These are phyloP conservation scores for Neodon shergylaensis DNA, from an alignment of 2,113 vertebrate species.

Conservation along the genomic window DNA sequence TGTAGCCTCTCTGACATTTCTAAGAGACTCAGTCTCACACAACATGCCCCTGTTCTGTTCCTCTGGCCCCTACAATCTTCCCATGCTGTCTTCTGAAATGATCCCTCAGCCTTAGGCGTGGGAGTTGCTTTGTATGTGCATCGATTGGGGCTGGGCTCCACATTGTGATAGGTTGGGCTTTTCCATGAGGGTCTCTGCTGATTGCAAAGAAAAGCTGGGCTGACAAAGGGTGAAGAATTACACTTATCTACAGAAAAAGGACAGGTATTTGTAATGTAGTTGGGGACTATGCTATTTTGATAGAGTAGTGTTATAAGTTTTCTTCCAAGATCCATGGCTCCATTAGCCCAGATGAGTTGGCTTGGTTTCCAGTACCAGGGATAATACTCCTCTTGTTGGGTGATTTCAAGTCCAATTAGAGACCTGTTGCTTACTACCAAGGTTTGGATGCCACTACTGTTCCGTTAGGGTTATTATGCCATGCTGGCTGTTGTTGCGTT, in stretches of 20 bases:
- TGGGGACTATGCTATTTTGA: too few relatives aligned
- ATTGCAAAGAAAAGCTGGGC: background rate
- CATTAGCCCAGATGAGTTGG: background rate
- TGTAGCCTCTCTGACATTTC: background rate
- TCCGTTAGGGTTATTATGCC: background rate
- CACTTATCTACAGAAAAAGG: background rate
- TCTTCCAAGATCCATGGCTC: background rate
- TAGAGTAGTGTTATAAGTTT: background rate
- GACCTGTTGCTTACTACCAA: background rate
- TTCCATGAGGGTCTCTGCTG: background rate
- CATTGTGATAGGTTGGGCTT: background rate
- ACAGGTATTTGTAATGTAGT: background rate
- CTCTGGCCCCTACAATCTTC: background rate
- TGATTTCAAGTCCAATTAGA: too few relatives aligned
- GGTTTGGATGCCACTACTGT: background rate
- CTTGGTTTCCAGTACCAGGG: background rate
- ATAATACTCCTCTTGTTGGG: background rate
- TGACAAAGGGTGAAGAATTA: too few relatives aligned
- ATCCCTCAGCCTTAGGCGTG: background rate
- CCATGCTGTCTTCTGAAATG: background rate
- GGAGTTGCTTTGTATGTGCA: too few relatives aligned
- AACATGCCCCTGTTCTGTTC: background rate
- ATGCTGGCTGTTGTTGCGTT: too few relatives aligned
- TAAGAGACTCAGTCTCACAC: background rate
- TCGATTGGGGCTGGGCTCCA: background rate